These are phyloP conservation scores for Creontiades dilutus DNA, from an alignment of 2,888 invertebrate genomes.

Conservation along the genomic window DNA sequence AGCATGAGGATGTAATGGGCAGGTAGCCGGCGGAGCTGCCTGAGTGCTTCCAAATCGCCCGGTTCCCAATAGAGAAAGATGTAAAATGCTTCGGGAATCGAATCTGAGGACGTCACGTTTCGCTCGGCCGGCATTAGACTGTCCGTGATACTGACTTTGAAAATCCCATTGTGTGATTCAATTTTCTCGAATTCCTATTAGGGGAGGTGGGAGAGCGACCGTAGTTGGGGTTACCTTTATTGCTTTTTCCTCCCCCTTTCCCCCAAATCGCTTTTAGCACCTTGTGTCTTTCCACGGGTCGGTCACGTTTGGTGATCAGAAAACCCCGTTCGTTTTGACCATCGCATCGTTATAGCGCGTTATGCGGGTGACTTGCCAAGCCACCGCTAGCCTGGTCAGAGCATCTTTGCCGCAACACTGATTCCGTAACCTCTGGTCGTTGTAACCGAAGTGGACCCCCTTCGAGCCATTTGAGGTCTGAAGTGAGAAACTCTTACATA, in stretches of 20 bases:
- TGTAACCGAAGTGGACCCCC: not conserved
- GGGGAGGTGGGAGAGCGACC: conserved; percentile 36
- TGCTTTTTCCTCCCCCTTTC: not conserved
- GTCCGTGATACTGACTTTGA: conserved; percentile 19
- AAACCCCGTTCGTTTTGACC: conserved; percentile 52
- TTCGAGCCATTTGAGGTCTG: not conserved
- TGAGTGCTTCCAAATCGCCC: conserved; percentile 34
- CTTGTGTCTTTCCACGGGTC: conserved; percentile 37
- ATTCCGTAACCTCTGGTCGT: conserved; percentile 7
- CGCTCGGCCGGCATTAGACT: not conserved
- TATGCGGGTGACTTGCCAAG: conserved; percentile 44
- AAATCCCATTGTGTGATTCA: conserved; percentile 36
- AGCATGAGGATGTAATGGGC: conserved; percentile 30
- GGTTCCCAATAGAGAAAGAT: conserved; percentile 36
- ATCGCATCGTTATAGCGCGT: conserved; percentile 47
- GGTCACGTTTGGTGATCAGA: conserved; percentile 49
- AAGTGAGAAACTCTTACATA: not conserved
- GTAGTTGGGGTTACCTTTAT: conserved; percentile 26
- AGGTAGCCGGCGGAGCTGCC: not conserved
- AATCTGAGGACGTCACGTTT: conserved; percentile 35
- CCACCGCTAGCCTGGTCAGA: conserved; percentile 28
- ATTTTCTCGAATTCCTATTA: conserved; percentile 42
- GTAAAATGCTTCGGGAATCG: conserved; percentile 44
- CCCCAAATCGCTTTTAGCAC: conserved; percentile 40
- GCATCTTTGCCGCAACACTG: not conserved